Evolutionary conservation across 2,797 vertebrate species (phyloP), one percentile per base, ranked within the genome.

Genomic region (Staurois parvus): DNA sequence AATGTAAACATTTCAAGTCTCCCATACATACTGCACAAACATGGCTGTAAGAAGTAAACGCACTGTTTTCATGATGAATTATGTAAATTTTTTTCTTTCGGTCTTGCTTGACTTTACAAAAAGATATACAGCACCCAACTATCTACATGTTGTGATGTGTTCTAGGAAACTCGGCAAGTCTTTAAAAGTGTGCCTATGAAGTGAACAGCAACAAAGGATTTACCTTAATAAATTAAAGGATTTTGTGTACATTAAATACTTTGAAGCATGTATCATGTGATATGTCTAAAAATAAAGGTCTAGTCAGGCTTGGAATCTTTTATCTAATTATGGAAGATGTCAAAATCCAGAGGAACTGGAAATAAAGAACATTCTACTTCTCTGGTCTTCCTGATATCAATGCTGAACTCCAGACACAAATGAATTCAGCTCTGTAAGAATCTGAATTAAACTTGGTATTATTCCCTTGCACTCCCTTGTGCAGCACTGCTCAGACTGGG

Each of bases 1-100:
- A 74, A 74, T 29, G n/a, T 80, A 80, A 85, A 81, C 77, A 67
- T 37, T 56, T 84, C 64, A 29, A 2, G 74, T 19, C 64, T 84
- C 45, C 45, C 26, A 84, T 84, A 67, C 62, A 28, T 66, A n/a
- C 42, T 30, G 75, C 28, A 59, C 30, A 32, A 40, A 78, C 48
- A 79, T 29, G 40, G 26, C 6, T 8, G 10, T 13, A 15, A 34
- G 6, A 26, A 64, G 48, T 79, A 77, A 59, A 79, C 77, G 19
- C 72, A 40, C 9, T 15, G 19, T 66, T 72, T 34, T 77, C 34
- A 72, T 84, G 76, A 84, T 62, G 30, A 66, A 84, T 79, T 59
- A 72, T 5, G 73, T 17, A 1, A 37, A 8, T 56, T 64, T 78
- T 32, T 62, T 42, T 74, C 37, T 29, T 74, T 29, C 30, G 45